Evolutionary conservation across 2,113 vertebrate species (phyloP).

Genomic region (Chlamydotis undulata): DNA sequence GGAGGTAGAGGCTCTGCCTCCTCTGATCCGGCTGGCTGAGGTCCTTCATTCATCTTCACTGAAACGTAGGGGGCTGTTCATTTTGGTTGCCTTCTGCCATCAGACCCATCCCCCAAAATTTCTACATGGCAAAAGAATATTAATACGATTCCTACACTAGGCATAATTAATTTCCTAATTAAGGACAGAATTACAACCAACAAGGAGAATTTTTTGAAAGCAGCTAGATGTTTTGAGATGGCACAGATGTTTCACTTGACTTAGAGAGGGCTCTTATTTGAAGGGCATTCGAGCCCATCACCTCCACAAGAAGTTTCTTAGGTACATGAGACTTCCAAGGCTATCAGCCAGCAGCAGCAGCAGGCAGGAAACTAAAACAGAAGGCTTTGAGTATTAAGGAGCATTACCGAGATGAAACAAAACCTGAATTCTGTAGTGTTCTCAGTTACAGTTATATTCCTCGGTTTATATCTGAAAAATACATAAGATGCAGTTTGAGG

Average conservation of each 20-base stretch:
- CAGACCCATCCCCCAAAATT: neutral
- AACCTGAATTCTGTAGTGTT: neutral
- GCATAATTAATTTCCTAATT: neutral
- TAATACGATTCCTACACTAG: neutral
- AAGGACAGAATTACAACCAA: neutral
- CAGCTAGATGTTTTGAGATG: neutral
- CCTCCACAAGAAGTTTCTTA: neutral
- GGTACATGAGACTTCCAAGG: neutral
- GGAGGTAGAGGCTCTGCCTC: neutral
- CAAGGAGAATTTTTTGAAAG: neutral
- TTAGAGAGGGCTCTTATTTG: neutral
- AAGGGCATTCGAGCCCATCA: neutral
- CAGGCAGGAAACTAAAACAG: neutral
- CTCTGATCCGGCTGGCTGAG: neutral
- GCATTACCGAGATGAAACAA: neutral
- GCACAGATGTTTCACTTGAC: neutral
- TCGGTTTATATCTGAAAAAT: neutral
- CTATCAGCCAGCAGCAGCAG: neutral
- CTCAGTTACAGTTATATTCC: neutral
- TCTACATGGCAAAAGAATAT: neutral
- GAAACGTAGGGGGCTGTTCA: neutral
- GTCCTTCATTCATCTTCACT: neutral
- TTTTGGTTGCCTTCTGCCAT: neutral
- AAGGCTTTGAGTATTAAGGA: neutral
- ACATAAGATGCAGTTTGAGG: neutral